Conservation (phyloP, 92 coral and sea anemone genomes). For the Desmophyllum pertusum region DNA sequence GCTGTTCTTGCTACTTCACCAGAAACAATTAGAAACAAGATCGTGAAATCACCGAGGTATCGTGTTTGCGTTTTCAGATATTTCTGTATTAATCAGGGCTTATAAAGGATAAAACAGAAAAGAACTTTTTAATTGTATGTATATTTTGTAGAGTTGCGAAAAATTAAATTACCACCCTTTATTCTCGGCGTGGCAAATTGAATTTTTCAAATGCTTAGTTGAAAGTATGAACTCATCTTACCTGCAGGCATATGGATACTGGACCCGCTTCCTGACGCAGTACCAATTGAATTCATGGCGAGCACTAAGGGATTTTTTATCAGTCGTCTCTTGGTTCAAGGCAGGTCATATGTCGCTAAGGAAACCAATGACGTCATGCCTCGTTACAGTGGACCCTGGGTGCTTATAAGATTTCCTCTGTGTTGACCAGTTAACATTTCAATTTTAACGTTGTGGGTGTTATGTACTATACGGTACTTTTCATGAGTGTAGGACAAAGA, state of each 20-base stretch:
- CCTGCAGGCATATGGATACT: constrained; percentile 16
- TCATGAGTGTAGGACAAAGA: too few relatives aligned
- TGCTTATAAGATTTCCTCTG: background rate
- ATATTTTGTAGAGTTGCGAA: background rate
- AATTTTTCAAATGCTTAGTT: background rate
- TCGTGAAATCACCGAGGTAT: background rate
- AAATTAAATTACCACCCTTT: background rate
- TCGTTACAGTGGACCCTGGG: background rate
- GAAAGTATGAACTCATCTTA: background rate
- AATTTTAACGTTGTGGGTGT: too few relatives aligned
- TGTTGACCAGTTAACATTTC: background rate
- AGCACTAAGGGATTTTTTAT: background rate
- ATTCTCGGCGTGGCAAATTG: background rate
- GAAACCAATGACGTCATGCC: background rate
- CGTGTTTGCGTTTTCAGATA: background rate
- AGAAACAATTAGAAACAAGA: too few relatives aligned
- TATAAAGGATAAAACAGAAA: too few relatives aligned
- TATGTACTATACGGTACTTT: too few relatives aligned
- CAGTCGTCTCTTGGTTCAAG: background rate
- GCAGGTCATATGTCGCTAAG: background rate
- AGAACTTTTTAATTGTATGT: too few relatives aligned
- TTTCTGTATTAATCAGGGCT: too few relatives aligned
- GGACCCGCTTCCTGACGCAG: background rate
- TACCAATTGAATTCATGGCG: constrained; percentile 1
- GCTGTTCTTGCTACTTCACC: too few relatives aligned